These are phyloP conservation scores for Streptopelia turtur DNA, from an alignment of 2,797 vertebrate genomes.

Conservation along the genomic window DNA sequence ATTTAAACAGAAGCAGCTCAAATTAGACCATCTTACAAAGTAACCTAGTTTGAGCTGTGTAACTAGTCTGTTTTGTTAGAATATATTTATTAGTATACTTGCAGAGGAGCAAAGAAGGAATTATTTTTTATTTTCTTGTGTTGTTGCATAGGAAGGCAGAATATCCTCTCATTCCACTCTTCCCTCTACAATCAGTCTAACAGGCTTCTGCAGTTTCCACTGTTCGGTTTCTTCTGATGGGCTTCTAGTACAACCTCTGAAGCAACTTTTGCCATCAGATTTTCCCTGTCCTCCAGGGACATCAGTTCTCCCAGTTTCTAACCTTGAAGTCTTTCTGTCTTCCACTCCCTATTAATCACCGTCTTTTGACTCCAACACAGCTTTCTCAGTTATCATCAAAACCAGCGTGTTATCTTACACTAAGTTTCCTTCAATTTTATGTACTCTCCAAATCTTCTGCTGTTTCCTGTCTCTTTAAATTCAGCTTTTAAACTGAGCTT, in stretches of 20 bases:
- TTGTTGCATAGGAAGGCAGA: background rate
- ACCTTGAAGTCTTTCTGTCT: background rate
- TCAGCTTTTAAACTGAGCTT: background rate
- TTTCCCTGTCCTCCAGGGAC: background rate
- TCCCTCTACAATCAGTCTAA: background rate
- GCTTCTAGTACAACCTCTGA: background rate
- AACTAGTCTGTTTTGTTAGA: background rate
- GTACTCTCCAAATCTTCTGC: background rate
- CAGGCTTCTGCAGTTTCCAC: background rate
- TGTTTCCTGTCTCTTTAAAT: background rate
- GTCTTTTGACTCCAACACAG: background rate
- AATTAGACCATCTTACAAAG: background rate
- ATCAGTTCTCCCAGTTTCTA: background rate
- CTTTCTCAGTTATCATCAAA: background rate
- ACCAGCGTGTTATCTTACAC: background rate
- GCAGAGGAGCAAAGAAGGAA: background rate
- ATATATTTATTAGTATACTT: background rate
- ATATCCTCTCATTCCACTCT: background rate
- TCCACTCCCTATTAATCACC: background rate
- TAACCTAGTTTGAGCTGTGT: background rate
- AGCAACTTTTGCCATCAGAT: background rate
- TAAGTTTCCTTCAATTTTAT: background rate
- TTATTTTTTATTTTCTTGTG: background rate
- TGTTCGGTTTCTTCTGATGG: background rate
- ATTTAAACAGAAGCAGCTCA: background rate